A percentile compares a stretch with the other conserved stretches of the same genome.
These are phyloP conservation scores for Hiodon tergisus DNA, from an alignment of 2,113 vertebrate genomes.

Conservation along the genomic window DNA sequence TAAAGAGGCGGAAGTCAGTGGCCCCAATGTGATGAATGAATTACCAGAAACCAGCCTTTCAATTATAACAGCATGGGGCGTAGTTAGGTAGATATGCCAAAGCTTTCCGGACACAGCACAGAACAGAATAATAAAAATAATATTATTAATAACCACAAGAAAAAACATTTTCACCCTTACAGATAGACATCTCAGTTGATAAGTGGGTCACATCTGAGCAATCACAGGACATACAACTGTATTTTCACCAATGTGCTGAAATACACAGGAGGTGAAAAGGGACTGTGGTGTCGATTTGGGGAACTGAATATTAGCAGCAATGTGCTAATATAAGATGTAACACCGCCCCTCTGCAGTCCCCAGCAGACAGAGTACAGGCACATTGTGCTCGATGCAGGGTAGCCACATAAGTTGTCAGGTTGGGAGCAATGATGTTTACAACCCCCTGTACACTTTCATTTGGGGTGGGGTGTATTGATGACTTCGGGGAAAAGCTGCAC, in stretches of 20 bases:
- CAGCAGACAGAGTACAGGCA: not conserved
- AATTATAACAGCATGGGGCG: not conserved
- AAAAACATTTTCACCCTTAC: not conserved
- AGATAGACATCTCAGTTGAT: not conserved
- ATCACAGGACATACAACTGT: not conserved
- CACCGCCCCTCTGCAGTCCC: slow-evolving; percentile 24
- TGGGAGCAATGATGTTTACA: not conserved
- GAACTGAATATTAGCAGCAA: not conserved
- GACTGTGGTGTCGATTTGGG: not conserved
- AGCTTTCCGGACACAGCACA: not conserved
- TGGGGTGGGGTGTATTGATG: not conserved
- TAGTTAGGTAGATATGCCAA: slow-evolving; percentile 4
- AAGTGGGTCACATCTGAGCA: too few relatives aligned
- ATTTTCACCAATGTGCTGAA: not conserved
- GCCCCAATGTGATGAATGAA: slow-evolving; percentile 4
- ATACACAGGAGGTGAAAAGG: not conserved
- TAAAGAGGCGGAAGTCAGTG: too few relatives aligned
- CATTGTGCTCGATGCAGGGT: not conserved
- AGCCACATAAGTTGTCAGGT: not conserved
- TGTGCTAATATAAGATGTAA: slow-evolving; percentile 1
- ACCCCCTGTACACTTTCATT: not conserved
- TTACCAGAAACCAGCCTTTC: not conserved
- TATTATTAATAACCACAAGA: not conserved
- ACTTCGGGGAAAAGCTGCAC: not conserved
- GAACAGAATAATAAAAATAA: not conserved